phyloP scores from a whole-genome alignment of 2,797 vertebrate genomes.

The Argentina silus region DNA sequence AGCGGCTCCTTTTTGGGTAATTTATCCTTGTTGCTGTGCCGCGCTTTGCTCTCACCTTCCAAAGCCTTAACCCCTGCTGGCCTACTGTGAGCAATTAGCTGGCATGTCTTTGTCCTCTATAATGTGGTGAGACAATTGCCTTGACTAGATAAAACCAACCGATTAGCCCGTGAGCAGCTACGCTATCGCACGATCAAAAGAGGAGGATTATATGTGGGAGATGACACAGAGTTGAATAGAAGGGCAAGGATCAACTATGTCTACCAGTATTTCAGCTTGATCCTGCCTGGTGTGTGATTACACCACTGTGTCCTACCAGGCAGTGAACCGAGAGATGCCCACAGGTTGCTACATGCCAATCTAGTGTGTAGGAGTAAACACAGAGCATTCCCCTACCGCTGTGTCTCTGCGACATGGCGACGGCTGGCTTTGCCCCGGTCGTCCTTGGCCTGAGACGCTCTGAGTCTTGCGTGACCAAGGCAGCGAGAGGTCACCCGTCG shows the following conservation, averaged over 20 bases:
- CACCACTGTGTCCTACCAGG: constrained; percentile 13
- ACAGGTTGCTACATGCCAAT: constrained; percentile 39
- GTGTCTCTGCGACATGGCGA: constrained; percentile 5
- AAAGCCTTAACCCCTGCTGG: constrained; percentile 31
- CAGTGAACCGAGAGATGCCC: constrained; percentile 52
- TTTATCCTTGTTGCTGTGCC: constrained; percentile 43
- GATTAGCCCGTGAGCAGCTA: constrained; percentile 9
- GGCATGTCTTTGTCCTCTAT: background rate
- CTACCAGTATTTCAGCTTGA: background rate
- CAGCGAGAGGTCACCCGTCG: constrained; percentile 59
- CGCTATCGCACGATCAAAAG: constrained; percentile 34
- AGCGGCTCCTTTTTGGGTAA: constrained; percentile 46
- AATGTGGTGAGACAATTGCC: constrained; percentile 20
- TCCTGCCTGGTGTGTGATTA: constrained; percentile 37
- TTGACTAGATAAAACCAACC: constrained; percentile 36
- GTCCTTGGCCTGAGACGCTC: constrained; percentile 20
- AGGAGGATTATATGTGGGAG: constrained; percentile 15
- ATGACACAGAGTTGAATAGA: constrained; percentile 19
- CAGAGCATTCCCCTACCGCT: constrained; percentile 43
- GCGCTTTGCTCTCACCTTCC: constrained; percentile 28
- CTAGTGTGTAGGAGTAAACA: constrained; percentile 46
- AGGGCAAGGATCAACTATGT: background rate
- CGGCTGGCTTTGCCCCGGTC: constrained; percentile 46
- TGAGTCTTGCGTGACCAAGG: constrained; percentile 46
- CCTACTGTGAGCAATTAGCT: constrained; percentile 21